These are phyloP conservation scores for Drosophila putrida DNA, from an alignment of 2,888 invertebrate genomes.

Conservation along the genomic window DNA sequence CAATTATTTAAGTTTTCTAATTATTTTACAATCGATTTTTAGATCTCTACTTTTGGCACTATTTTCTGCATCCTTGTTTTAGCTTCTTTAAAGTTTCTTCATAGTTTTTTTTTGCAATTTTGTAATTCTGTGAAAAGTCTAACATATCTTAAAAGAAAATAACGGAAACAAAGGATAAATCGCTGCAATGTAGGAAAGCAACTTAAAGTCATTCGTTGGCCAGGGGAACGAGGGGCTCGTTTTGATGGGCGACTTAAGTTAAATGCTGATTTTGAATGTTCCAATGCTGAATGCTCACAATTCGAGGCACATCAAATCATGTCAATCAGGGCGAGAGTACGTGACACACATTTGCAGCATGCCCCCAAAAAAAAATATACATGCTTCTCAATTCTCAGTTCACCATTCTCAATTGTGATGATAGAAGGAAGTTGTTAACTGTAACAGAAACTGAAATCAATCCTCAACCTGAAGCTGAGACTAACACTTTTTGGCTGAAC, in stretches of 20 bases:
- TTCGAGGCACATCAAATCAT: constrained; percentile 66
- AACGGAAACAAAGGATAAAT: constrained; percentile 30
- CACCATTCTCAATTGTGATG: constrained; percentile 16
- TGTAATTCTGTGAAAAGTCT: too few relatives aligned
- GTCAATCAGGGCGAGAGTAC: constrained; percentile 70
- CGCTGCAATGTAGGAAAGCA: constrained; percentile 55
- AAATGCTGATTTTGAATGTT: constrained; percentile 15
- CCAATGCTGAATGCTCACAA: constrained; percentile 16
- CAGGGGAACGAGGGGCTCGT: constrained; percentile 54
- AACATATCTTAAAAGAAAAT: neutral
- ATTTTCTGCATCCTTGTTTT: too few relatives aligned
- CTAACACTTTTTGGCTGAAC: neutral
- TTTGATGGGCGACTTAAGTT: constrained; percentile 33
- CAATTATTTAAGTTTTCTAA: too few relatives aligned
- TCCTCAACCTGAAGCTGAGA: neutral
- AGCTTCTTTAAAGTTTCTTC: too few relatives aligned
- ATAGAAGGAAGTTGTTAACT: constrained; percentile 11
- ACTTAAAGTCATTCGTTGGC: constrained; percentile 40
- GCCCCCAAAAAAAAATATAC: constrained; percentile 10
- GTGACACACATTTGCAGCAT: constrained; percentile 72
- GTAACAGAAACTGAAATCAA: neutral
- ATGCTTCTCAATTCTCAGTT: neutral
- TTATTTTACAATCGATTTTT: too few relatives aligned
- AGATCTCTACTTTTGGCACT: too few relatives aligned
- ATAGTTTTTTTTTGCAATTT: too few relatives aligned